A percentile compares a stretch with the other conserved stretches of the same genome.
These are phyloP conservation scores for Lasioglossum vierecki DNA, from an alignment of 2,888 invertebrate genomes.

Conservation along the genomic window DNA sequence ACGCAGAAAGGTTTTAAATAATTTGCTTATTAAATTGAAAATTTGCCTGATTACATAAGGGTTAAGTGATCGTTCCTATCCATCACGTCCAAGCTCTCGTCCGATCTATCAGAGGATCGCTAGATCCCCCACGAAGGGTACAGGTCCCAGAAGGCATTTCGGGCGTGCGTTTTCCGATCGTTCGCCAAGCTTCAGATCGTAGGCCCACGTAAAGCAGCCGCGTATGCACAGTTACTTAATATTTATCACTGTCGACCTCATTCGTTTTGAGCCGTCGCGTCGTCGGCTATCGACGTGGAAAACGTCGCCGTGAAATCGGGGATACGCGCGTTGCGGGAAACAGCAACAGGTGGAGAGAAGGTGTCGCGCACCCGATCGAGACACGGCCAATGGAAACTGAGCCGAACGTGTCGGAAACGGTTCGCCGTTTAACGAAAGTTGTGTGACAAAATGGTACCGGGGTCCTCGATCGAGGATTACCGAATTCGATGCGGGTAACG, in stretches of 20 bases:
- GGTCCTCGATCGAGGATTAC: constrained; percentile 3
- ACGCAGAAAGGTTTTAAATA: no score
- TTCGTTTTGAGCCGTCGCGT: constrained; percentile 43
- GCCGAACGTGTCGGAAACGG: neutral
- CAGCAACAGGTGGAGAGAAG: neutral
- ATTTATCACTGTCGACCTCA: constrained; percentile 54
- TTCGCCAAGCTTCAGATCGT: constrained; percentile 25
- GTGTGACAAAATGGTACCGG: neutral
- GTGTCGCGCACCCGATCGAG: neutral
- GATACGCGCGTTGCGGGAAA: constrained; percentile 22
- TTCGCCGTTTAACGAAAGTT: neutral
- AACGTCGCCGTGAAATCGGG: constrained; percentile 14
- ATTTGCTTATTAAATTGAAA: no score
- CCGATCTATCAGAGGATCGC: neutral
- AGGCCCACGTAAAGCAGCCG: constrained; percentile 10
- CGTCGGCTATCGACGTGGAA: constrained; percentile 40
- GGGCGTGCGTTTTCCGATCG: neutral
- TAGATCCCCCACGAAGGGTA: neutral
- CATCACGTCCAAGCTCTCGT: neutral
- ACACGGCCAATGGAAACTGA: neutral
- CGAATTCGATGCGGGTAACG: constrained; percentile 44
- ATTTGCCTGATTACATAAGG: no score
- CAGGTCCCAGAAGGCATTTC: no score
- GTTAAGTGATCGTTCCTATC: neutral
- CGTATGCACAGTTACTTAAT: constrained; percentile 49